Conservation (phyloP, 35 echinoderm and acorn worm species). For the Heliocidaris tuberculata region DNA sequence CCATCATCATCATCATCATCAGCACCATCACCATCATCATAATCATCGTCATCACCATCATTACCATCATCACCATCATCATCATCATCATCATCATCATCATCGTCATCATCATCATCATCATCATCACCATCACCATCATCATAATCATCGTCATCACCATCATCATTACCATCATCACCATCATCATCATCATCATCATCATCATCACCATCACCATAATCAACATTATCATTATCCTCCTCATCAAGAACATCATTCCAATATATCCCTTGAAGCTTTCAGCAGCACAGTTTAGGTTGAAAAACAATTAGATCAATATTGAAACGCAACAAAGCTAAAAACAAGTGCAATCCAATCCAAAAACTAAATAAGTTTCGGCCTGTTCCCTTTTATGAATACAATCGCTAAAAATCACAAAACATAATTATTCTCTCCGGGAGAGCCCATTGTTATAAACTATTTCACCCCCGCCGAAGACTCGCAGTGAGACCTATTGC, state of each 20-base stretch:
- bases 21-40: too few relatives aligned
- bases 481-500: not conserved
- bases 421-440: not conserved
- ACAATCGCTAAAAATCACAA: not conserved
- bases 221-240: not conserved
- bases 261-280: too few relatives aligned
- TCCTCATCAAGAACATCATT: not conserved
- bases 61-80: not conserved
- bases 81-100: not conserved
- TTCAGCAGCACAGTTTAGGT: too few relatives aligned
- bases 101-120: not conserved
- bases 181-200: not conserved
- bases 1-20: conserved; percentile 12
- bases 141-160: not conserved
- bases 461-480: not conserved
- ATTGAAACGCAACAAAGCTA: not conserved
- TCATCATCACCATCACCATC: not conserved
- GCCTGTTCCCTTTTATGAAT: not conserved
- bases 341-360: not conserved
- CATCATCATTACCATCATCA: not conserved
- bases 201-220: not conserved
- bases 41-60: too few relatives aligned
- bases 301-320: too few relatives aligned
- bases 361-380: not conserved
- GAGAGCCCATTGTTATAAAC: not conserved